Percentiles rank a stretch among this genome's conserved stretches.
These are phyloP conservation scores for Diarsia brunnea DNA, from an alignment of 2,888 invertebrate species.

Conservation along the genomic window DNA sequence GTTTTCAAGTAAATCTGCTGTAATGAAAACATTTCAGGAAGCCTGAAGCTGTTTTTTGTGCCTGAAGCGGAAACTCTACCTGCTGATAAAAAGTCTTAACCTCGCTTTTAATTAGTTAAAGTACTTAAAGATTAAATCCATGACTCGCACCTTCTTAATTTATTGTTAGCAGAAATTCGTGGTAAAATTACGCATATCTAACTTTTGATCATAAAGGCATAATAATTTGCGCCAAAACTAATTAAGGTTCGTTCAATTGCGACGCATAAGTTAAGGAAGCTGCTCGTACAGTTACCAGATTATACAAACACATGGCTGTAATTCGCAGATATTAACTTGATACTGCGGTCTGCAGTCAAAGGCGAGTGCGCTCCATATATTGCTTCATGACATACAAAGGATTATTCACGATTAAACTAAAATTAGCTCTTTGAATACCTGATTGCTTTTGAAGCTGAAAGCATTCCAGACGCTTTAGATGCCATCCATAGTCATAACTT, in stretches of 20 bases:
- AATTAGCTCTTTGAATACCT: conserved; percentile 47
- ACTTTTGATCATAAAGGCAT: conserved; percentile 54
- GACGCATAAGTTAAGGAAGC: conserved; percentile 45
- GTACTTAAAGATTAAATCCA: conserved; percentile 18
- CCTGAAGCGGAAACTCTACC: neutral
- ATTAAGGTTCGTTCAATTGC: conserved; percentile 54
- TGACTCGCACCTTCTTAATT: conserved; percentile 29
- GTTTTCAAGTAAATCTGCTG: conserved; percentile 15
- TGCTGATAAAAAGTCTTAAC: conserved; percentile 15
- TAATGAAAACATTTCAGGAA: conserved; percentile 22
- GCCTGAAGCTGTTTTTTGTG: conserved; percentile 9
- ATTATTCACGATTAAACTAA: conserved; percentile 37
- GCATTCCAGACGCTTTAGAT: conserved; percentile 34
- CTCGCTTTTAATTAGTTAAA: conserved; percentile 38
- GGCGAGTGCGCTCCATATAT: conserved; percentile 31
- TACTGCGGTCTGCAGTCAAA: conserved; percentile 47
- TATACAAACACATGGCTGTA: conserved; percentile 39
- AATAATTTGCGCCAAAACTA: conserved; percentile 52
- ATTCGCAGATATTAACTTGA: conserved; percentile 47
- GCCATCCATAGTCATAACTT: conserved; percentile 29
- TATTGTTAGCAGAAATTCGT: conserved; percentile 35
- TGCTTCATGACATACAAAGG: conserved; percentile 36
- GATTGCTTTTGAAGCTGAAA: conserved; percentile 50
- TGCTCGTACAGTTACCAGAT: conserved; percentile 32
- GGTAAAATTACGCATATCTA: conserved; percentile 38